phyloP scores from a whole-genome alignment of 2,888 invertebrate species.

The Tiliacea citrago region DNA sequence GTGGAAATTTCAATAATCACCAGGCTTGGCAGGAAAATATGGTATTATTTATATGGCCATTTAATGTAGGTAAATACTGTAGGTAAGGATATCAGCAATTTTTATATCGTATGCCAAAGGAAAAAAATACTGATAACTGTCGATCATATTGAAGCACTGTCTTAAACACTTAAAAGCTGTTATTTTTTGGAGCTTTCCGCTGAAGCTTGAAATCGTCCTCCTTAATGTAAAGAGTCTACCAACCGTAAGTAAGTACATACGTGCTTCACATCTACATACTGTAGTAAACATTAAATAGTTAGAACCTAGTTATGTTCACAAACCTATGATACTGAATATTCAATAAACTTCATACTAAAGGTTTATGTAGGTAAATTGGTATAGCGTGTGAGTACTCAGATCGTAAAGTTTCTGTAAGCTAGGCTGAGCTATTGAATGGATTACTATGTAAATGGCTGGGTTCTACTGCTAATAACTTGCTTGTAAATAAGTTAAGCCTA shows the following conservation, averaged over 20 bases:
- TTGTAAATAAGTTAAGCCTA: conserved; percentile 45
- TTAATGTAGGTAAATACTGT: too few species aligned
- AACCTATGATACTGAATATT: conserved; percentile 24
- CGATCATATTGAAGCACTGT: too few species aligned
- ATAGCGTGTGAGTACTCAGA: conserved; percentile 38
- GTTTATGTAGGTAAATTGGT: conserved; percentile 47
- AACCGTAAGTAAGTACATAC: neutral
- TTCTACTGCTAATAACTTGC: conserved; percentile 58
- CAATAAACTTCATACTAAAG: conserved; percentile 10
- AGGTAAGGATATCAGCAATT: neutral
- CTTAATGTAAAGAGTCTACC: neutral
- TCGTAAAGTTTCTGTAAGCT: conserved; percentile 60
- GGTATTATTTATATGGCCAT: too few species aligned
- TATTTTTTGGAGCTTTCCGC: neutral
- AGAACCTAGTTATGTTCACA: conserved; percentile 6
- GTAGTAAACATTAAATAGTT: neutral
- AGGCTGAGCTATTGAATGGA: conserved; percentile 57
- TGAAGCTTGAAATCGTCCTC: neutral
- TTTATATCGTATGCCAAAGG: neutral
- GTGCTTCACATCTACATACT: neutral
- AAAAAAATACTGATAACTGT: neutral
- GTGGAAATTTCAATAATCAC: neutral
- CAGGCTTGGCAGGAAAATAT: too few species aligned
- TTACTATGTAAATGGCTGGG: conserved; percentile 64
- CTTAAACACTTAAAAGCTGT: too few species aligned